A percentile compares a stretch with the other conserved stretches of the same genome.
phyloP scores from a whole-genome alignment of 2,797 vertebrate species.

The Protosalanx chinensis region DNA sequence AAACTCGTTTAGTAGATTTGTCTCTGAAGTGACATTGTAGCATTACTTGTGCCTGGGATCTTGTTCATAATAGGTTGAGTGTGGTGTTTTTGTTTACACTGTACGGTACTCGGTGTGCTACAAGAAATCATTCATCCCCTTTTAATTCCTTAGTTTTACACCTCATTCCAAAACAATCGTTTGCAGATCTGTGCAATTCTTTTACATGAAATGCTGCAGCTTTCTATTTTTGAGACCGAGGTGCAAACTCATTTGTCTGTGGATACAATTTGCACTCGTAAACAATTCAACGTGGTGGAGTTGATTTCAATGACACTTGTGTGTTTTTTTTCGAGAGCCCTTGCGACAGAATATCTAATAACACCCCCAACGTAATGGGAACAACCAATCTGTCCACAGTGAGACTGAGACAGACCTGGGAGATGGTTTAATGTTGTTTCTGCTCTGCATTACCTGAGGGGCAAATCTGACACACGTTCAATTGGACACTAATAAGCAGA shows the following conservation, averaged over 20 bases:
- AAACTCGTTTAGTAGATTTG: background rate
- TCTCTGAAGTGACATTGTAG: background rate
- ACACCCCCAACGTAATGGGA: slow-evolving; percentile 67
- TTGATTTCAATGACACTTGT: slow-evolving; percentile 65
- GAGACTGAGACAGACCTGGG: slow-evolving; percentile 62
- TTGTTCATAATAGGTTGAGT: background rate
- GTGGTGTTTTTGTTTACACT: slow-evolving; percentile 3
- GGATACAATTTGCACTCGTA: slow-evolving; percentile 30
- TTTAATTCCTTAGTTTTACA: slow-evolving; percentile 4
- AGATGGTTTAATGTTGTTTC: slow-evolving; percentile 68
- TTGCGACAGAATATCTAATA: slow-evolving; percentile 64
- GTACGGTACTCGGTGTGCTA: background rate
- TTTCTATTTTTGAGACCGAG: slow-evolving; percentile 43
- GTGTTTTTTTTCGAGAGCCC: slow-evolving; percentile 64
- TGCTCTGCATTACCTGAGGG: slow-evolving; percentile 53
- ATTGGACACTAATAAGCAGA: slow-evolving; percentile 73
- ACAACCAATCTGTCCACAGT: slow-evolving; percentile 64
- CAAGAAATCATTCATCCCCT: background rate
- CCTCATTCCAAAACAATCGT: slow-evolving; percentile 20
- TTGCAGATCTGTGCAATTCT: slow-evolving; percentile 33
- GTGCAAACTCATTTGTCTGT: slow-evolving; percentile 33
- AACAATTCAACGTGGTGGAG: slow-evolving; percentile 59
- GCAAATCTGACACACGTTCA: slow-evolving; percentile 68
- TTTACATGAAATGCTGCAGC: slow-evolving; percentile 39
- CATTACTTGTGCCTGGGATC: background rate